Evolutionary conservation across 2,797 vertebrate species (phyloP), one percentile per base, ranked within the genome.

Genomic region (Xiphophorus birchmanni): DNA sequence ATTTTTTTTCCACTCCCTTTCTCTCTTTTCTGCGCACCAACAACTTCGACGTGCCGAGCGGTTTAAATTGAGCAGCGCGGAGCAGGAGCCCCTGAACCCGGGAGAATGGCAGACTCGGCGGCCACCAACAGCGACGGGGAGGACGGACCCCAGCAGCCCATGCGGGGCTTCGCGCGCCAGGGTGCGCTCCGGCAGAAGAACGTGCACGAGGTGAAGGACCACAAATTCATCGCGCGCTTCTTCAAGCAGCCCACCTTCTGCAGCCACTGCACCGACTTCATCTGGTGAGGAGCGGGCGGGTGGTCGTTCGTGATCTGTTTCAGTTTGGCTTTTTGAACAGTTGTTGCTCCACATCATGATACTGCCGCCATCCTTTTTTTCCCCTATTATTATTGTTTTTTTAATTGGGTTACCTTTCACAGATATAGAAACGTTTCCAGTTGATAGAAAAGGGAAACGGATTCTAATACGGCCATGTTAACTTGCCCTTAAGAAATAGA

Each of bases 211-310:
- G 97, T 98, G 93, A 99, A 98, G 95, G 92, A 97, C 94, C 97
- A 98, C 95, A 97, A 97, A 89, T 98, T 99, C 96, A 98, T 95
- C 84, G 97, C 97, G 78, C 96, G 97, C 88, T 97, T 98, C 96
- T 98, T 98, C 97, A 98, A 97, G 95, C 97, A 98, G 93, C 97
- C 97, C 76, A 97, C 97, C 83, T 98, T 98, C 96, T 98, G 97
- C 96, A 98, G 97, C 96, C 97, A 98, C 96, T 98, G 98, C 95
- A 98, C 97, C 87, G 97, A 98, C 97, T 99, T 98, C 95, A 98
- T 99, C 95, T 98, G 97, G 97, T 98, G 96, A 97, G 90, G 40
- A 40, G 71, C 4, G 50, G 65, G 63, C 4, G 50, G 10, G 58
- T 21, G 11, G n/a, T 37, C n/a, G 7, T 74, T 23, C 5, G 26